These are phyloP conservation scores for Psilopogon haemacephalus DNA, from an alignment of 2,113 vertebrate genomes.

Conservation along the genomic window DNA sequence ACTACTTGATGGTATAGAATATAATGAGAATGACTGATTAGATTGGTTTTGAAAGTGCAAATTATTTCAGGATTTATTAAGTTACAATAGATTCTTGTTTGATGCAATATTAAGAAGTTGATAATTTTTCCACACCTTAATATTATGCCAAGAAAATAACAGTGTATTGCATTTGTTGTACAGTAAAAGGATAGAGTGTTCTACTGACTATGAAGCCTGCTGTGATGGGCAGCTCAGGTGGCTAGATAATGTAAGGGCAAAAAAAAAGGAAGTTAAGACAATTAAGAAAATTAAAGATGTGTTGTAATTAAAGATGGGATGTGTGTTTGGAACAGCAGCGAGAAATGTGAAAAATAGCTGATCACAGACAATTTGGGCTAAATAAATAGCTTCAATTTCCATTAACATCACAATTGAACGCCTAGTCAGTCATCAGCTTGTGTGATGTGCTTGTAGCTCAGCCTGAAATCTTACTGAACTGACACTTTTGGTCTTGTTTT, in stretches of 20 bases:
- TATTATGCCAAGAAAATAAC: not conserved
- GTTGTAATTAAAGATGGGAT: not conserved
- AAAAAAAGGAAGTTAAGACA: not conserved
- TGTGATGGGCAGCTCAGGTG: not conserved
- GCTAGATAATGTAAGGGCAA: not conserved
- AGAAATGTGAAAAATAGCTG: not conserved
- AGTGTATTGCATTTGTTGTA: not conserved
- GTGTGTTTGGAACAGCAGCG: not conserved
- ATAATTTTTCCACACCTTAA: not conserved
- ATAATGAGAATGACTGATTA: not conserved
- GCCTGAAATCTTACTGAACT: not conserved
- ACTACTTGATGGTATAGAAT: not conserved
- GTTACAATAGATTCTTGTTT: not conserved
- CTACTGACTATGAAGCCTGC: not conserved
- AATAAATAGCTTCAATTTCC: slow-evolving; percentile 7
- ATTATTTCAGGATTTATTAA: slow-evolving; percentile 31
- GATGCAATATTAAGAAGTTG: not conserved
- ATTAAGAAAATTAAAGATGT: not conserved
- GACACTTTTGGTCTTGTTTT: not conserved
- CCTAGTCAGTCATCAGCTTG: not conserved
- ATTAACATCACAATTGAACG: not conserved
- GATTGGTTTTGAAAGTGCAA: slow-evolving; percentile 18
- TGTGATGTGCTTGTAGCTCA: not conserved
- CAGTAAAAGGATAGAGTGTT: not conserved
- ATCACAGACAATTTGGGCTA: not conserved